Evolutionary conservation across 1,140 invertebrate genomes (phyloP), one percentile per base, ranked within the genome.

Genomic region (Drosophila jambulina): DNA sequence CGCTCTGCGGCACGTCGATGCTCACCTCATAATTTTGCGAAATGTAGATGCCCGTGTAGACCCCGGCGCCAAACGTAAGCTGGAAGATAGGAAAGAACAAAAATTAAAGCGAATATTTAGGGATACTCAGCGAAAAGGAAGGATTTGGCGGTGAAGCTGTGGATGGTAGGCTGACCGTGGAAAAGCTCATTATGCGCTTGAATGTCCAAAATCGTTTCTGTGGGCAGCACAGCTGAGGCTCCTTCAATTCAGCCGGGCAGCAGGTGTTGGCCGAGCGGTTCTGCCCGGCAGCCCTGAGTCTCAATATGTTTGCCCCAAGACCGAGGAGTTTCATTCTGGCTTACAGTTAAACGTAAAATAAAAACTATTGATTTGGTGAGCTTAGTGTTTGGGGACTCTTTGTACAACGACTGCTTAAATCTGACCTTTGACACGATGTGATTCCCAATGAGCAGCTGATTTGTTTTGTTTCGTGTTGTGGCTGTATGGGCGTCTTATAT

Each of bases 21-120:
- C 27, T 93, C 94, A 97, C 96, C 94, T 97, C 94, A 94, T 97
- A 97, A 93, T 97, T 97, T 94, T 97, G 97, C 65, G 95, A 94
- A 63, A 97, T 84, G 86, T 97, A 98, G 62, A 97, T 95, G 40
- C 97, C 97, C 59, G 96, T 93, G 82, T 97, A 98, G 27, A 97
- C 93, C 34, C 97, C 97, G 78, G 95, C 87, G 27, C 95, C 94
- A 91, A 97, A 96, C 42, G 95, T 95, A 62, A 97, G 78, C 97
- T 97, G 93, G 57, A 95, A 95, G 9, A 45, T 38, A 34, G 4
- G 40, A 46, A 36, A 46, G 15, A 32, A 13, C 9, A 3, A 15
- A 36, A 64, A 42, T 64, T 64, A 76, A 17, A 48, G 12, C 17
- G 13, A 23, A 4, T 27, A 32, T 25, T 5, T 4, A 36, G 1